Evolutionary conservation across 2,797 vertebrate genomes (phyloP).

Genomic region (Syngnathus acus): DNA sequence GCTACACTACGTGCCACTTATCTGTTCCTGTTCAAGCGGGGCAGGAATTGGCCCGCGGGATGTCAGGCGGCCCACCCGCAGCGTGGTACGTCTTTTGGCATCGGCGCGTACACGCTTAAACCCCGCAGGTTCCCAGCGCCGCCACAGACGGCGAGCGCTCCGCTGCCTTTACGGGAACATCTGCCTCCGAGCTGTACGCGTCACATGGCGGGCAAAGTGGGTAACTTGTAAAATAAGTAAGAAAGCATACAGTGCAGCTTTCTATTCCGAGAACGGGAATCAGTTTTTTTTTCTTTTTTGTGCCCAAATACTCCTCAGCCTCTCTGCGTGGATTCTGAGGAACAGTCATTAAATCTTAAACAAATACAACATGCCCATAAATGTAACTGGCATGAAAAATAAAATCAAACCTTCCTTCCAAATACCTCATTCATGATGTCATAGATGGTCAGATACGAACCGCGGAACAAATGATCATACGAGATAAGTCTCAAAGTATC

Average conservation of each 20-base stretch:
- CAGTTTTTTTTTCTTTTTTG: not conserved
- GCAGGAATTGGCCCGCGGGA: constrained; percentile 62
- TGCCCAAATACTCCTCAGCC: not conserved
- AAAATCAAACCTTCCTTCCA: not conserved
- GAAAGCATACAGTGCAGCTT: not conserved
- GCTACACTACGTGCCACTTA: constrained; percentile 63
- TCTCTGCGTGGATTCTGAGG: not conserved
- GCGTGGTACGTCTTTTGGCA: constrained; percentile 55
- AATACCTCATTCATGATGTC: not conserved
- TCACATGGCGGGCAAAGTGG: constrained; percentile 16
- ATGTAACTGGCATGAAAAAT: not conserved
- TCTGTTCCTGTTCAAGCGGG: constrained; percentile 63
- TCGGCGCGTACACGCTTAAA: constrained; percentile 39
- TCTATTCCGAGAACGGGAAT: not conserved
- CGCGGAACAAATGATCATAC: constrained; percentile 16
- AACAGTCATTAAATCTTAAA: not conserved
- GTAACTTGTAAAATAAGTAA: not conserved
- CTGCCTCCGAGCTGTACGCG: constrained; percentile 8
- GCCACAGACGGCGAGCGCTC: constrained; percentile 21
- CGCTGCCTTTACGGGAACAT: constrained; percentile 5
- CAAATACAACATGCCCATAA: not conserved
- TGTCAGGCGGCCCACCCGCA: constrained; percentile 60
- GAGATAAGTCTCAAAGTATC: constrained; percentile 9
- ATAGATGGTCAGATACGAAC: constrained; percentile 2
- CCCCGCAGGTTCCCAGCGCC: constrained; percentile 33